A percentile compares a stretch with the other conserved stretches of the same genome.
Evolutionary conservation across 2,888 invertebrate species (phyloP).

Genomic region (Drosophila mercatorum): DNA sequence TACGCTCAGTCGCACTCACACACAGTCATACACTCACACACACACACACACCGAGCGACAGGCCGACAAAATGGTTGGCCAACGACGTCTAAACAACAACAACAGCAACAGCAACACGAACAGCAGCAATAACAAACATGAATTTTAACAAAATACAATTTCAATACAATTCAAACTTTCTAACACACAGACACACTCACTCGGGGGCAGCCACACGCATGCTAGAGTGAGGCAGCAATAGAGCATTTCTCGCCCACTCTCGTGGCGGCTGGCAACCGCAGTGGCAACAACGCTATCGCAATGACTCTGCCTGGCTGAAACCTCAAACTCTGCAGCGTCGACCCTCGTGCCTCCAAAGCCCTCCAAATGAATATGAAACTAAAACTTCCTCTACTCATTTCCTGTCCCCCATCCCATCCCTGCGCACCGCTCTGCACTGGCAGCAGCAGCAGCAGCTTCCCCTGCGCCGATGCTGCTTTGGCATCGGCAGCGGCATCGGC

Average conservation of each 20-base stretch:
- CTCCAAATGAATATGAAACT: slow-evolving; percentile 74
- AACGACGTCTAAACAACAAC: slow-evolving; percentile 75
- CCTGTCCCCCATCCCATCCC: slow-evolving; percentile 45
- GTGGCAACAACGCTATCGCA: slow-evolving; percentile 71
- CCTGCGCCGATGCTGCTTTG: slow-evolving; percentile 1
- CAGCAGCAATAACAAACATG: slow-evolving; percentile 76
- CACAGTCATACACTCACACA: slow-evolving; percentile 23
- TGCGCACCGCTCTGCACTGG: neutral
- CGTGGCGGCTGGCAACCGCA: slow-evolving; percentile 61
- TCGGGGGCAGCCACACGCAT: slow-evolving; percentile 17
- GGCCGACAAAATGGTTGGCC: slow-evolving; percentile 80
- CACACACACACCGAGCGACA: slow-evolving; percentile 35
- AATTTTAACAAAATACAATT: slow-evolving; percentile 83
- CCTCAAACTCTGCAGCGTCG: slow-evolving; percentile 8
- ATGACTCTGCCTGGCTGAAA: slow-evolving; percentile 48
- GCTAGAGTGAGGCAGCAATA: slow-evolving; percentile 40
- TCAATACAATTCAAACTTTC: slow-evolving; percentile 84
- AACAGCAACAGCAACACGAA: slow-evolving; percentile 48
- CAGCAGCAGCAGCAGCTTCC: neutral
- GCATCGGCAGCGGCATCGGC: slow-evolving; percentile 21
- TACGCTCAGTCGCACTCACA: slow-evolving; percentile 63
- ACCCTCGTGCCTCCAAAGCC: neutral
- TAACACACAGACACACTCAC: slow-evolving; percentile 65
- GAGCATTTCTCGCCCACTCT: slow-evolving; percentile 29
- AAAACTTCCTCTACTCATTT: slow-evolving; percentile 83